Conservation (phyloP, 1,140 invertebrate species). For the Globodera rostochiensis region DNA sequence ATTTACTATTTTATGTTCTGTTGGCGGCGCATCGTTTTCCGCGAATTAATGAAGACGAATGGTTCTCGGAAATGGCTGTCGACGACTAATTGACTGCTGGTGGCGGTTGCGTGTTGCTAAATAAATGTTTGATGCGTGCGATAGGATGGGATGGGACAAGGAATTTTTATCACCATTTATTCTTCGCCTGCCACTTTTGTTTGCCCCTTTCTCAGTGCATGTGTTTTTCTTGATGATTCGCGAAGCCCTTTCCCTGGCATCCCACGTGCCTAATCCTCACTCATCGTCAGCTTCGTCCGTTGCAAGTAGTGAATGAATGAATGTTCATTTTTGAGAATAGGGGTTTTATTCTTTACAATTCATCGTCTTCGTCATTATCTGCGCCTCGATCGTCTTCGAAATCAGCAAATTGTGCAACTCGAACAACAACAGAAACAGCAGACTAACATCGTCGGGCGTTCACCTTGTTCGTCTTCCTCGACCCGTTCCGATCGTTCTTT, state of each 20-base stretch:
- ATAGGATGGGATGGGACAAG: neutral
- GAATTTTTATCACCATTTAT: too few species aligned
- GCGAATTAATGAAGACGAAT: slow-evolving; percentile 1
- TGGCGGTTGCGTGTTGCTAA: neutral
- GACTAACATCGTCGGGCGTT: neutral
- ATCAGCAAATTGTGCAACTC: neutral
- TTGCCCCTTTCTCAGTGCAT: neutral
- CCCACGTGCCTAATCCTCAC: neutral
- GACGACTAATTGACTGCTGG: neutral
- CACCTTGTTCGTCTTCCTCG: neutral
- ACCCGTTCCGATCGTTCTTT: neutral
- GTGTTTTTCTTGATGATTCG: neutral
- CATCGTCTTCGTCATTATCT: neutral
- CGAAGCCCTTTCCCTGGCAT: neutral
- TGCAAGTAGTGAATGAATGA: neutral
- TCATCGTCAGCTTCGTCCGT: neutral
- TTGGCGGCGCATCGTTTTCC: neutral
- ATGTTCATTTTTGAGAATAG: slow-evolving; percentile 3
- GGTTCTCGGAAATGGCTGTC: neutral
- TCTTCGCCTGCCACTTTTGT: too few species aligned
- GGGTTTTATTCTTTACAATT: neutral
- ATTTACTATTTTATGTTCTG: neutral
- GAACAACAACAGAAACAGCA: neutral
- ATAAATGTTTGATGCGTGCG: neutral
- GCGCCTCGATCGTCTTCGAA: slow-evolving; percentile 2